Conservation (phyloP, 2,113 vertebrate species). For the Mungos mungo region DNA sequence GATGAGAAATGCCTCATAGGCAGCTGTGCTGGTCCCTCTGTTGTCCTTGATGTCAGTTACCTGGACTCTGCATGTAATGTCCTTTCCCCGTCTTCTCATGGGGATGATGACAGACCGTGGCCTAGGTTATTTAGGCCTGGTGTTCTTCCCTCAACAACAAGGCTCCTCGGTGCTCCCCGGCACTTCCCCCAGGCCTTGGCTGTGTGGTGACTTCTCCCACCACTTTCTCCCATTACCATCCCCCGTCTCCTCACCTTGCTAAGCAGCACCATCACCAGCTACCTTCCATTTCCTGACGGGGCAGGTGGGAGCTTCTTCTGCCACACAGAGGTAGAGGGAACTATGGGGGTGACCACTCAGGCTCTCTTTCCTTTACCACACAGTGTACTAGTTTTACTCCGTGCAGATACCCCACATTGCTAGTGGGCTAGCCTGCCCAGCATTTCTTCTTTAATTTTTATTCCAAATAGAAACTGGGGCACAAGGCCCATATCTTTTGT, state of each 20-base stretch:
- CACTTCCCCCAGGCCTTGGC: background rate
- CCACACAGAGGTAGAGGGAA: background rate
- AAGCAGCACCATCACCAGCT: background rate
- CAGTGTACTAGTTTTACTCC: background rate
- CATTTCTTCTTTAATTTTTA: background rate
- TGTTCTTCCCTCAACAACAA: background rate
- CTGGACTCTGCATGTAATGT: background rate
- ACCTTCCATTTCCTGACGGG: background rate
- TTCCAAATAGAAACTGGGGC: background rate
- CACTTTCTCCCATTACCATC: background rate
- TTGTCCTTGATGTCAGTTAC: background rate
- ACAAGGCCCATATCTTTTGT: background rate
- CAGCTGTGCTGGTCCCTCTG: background rate
- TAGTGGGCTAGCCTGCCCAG: background rate
- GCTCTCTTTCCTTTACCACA: background rate
- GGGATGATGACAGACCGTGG: background rate
- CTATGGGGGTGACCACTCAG: no score
- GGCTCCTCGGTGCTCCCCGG: background rate
- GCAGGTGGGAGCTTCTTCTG: background rate
- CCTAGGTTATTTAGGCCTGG: background rate
- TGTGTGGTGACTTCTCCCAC: background rate
- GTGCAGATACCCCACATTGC: fast-evolving
- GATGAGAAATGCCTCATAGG: background rate
- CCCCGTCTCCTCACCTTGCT: fast-evolving
- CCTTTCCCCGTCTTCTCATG: background rate